Conservation (phyloP, 2,888 invertebrate genomes). For the Drosophila merina region DNA sequence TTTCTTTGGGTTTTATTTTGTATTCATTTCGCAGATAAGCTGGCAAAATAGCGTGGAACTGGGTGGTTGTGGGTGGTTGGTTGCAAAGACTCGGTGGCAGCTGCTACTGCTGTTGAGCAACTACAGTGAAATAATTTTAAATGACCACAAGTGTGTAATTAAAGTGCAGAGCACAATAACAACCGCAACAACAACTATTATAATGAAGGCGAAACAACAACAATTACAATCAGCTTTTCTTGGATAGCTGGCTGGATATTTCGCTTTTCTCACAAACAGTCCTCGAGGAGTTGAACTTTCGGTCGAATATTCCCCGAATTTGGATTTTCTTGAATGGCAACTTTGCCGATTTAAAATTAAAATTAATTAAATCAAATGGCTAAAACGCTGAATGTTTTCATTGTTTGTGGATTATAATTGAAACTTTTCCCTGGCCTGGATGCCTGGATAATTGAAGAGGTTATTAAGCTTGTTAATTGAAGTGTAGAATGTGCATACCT, state of each 20-base stretch:
- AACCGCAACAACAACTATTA: conserved; percentile 51
- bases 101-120: conserved; percentile 49
- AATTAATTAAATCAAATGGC: conserved; percentile 25
- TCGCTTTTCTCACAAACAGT: conserved; percentile 28
- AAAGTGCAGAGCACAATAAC: conserved; percentile 71
- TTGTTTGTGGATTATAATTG: conserved; percentile 26
- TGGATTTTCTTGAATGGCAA: conserved; percentile 20
- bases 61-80: conserved; percentile 5
- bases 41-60: conserved; percentile 48
- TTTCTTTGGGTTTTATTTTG: conserved; percentile 51
- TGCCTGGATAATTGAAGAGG: conserved; percentile 1
- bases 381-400: conserved; percentile 16
- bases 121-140: conserved; percentile 74
- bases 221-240: conserved; percentile 60
- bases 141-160: conserved; percentile 78
- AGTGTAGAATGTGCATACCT: background rate
- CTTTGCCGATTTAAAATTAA: conserved; percentile 24
- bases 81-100: conserved; percentile 54
- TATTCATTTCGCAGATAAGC: conserved; percentile 73
- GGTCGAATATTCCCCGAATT: conserved; percentile 26
- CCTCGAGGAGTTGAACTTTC: conserved; percentile 39
- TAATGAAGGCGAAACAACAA: conserved; percentile 23
- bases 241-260: background rate
- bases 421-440: background rate
- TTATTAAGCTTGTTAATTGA: background rate